Evolutionary conservation across 2,888 invertebrate species (phyloP).

Genomic region (Ametastegia equiseti): DNA sequence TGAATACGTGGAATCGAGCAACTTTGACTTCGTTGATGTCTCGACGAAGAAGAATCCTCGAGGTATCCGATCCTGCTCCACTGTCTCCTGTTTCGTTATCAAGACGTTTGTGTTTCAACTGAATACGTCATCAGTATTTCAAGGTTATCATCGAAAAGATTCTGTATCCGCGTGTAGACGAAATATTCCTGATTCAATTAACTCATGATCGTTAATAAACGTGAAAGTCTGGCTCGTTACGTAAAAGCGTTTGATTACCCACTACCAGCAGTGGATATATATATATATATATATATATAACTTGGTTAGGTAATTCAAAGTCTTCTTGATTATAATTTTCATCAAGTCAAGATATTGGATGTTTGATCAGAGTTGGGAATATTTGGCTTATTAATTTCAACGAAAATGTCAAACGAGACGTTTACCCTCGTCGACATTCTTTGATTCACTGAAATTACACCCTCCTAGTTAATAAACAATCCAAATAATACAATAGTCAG

Average conservation of each 20-base stretch:
- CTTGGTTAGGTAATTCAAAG: conserved; percentile 8
- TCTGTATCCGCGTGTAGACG: no score
- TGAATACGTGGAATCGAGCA: no score
- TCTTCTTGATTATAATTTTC: conserved; percentile 3
- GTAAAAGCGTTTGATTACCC: conserved; percentile 6
- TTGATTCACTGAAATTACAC: background rate
- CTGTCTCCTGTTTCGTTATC: no score
- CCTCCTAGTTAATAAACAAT: background rate
- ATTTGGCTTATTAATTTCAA: background rate
- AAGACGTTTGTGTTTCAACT: no score
- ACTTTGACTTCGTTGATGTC: no score
- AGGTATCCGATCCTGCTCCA: no score
- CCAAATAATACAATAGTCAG: background rate
- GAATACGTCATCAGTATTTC: no score
- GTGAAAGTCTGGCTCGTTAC: background rate
- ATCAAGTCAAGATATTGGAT: background rate
- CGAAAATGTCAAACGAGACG: background rate
- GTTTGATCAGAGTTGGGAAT: background rate
- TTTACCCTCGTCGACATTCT: background rate
- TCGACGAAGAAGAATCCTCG: no score
- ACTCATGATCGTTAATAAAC: background rate
- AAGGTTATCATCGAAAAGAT: no score
- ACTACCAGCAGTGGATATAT: background rate
- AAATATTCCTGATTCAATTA: background rate
- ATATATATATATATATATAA: background rate